Conservation (phyloP, 2,797 vertebrate species). For the Galaxias olidus region DNA sequence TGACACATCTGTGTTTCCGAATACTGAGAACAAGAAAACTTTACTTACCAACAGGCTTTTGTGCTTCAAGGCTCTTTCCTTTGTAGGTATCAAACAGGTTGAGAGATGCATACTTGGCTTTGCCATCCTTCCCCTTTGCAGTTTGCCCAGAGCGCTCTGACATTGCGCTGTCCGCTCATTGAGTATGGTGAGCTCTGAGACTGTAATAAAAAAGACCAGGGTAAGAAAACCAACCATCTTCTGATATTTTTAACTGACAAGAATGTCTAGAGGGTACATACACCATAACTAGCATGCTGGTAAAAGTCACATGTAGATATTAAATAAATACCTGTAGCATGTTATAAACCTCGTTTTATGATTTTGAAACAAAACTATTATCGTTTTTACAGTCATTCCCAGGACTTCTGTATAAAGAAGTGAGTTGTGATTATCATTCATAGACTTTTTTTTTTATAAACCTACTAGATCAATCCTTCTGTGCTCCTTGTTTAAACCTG, state of each 20-base stretch:
- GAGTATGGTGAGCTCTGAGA: slow-evolving; percentile 96
- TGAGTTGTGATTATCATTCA: too few species aligned
- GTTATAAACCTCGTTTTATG: too few species aligned
- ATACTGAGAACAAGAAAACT: slow-evolving; percentile 3
- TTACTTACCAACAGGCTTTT: slow-evolving; percentile 94
- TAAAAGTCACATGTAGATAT: background rate
- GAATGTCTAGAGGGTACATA: slow-evolving; percentile 1
- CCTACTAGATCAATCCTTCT: too few species aligned
- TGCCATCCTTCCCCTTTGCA: slow-evolving; percentile 99
- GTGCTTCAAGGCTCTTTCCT: slow-evolving; percentile 98
- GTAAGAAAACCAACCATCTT: slow-evolving; percentile 12
- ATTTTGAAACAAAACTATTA: too few species aligned
- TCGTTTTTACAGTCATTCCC: too few species aligned
- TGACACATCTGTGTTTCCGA: too few species aligned
- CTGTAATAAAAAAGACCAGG: slow-evolving; percentile 49
- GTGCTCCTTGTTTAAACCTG: too few species aligned
- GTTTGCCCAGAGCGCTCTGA: slow-evolving; percentile 99
- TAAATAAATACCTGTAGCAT: background rate
- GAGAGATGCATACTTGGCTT: slow-evolving; percentile 97
- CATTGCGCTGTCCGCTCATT: slow-evolving; percentile 99
- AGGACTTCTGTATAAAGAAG: too few species aligned
- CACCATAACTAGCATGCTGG: slow-evolving; percentile 1
- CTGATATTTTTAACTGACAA: slow-evolving; percentile 10
- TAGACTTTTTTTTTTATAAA: too few species aligned
- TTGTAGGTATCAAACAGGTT: slow-evolving; percentile 99